Base-by-base conservation (phyloP, 2,113 vertebrate species). In the Mugil cephalus region DNA sequence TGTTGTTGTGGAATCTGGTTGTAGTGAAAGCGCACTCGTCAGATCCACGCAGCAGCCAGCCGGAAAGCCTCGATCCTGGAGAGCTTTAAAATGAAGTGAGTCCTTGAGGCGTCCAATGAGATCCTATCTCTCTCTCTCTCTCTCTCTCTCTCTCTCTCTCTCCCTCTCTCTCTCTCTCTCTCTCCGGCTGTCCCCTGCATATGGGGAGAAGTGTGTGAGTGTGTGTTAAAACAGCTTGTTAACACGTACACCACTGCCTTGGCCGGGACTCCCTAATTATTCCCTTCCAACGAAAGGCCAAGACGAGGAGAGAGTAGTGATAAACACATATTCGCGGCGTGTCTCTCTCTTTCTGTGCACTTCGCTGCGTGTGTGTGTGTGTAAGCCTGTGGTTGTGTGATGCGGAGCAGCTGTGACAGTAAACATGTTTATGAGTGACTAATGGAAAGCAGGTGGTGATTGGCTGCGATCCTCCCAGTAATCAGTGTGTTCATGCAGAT, bases 371-470 rank as follows among this genome's bases (percentile, higher is more conserved):
- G 48, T 18, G 35, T 54, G 10, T 40, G 64, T 92, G 50, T 91
- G 58, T 94, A 92, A 95, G 95, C 61, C 39, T 53, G 47, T 62
- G 76, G 14, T 92, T 92, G 50, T 94, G 91, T 94, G 95, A 95
- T 94, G 92, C 83, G 85, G 92, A 94, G 94, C 95, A 96, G 95
- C 95, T 96, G 96, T 93, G 93, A 93, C 93, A 95, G 95, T 96
- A 97, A 97, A 97, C 94, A 96, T 95, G 93, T 96, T 94, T 95
- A 95, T 94, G 94, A 94, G 91, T 89, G 93, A 89, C 93, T 97
- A 96, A 96, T 95, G 19, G 90, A 94, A 95, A 95, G 92, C 94
- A 94, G 93, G 91, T 93, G 95, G 92, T 90, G 92, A 93, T 93
- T 91, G 89, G 82, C 90, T 93, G 88, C 92, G 92, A 94, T 92